Evolutionary conservation across 2,888 invertebrate species (phyloP), one percentile per base, ranked within the genome.

Genomic region (Mythimna impura): DNA sequence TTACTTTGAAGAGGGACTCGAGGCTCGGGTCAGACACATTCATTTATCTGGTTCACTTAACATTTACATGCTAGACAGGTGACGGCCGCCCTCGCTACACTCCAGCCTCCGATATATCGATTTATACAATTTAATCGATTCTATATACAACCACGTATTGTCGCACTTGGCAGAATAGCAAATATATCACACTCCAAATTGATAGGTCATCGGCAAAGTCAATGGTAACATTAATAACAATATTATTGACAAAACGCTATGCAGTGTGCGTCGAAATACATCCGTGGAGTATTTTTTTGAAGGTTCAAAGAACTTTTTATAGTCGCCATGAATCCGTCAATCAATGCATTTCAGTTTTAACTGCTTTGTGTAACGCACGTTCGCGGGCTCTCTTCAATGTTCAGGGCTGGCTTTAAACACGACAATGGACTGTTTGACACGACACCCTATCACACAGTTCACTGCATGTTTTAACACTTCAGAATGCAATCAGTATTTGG

Each of bases 241-340:
- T 88, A 83, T 87, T 87, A 87, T 87, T 84, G 85, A 89, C 82
- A 86, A 87, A 86, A 83, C 79, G 69, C 71, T 75, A 66, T 84
- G 82, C 84, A 82, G 70, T 66, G 73, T 74, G 36, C 66, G 67
- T 80, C 63, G n/a, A 60, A 81, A 76, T 74, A 83, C 79, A 82
- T 81, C 85, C 81, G 77, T 76, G 84, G 85, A 80, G 81, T 78
- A 87, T 87, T 88, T 89, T 78, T 89, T 88, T 78, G 40, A 78
- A 86, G 87, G 93, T 92, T 91, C 90, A 90, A 90, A 80, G 89
- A 91, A 89, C 92, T 91, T 91, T 93, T 93, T 93, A 93, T 90
- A 78, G 88, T 85, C 86, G 80, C 86, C 88, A 89, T 91, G 86
- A 89, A 91, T 91, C 88, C 88, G 89, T 93, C 93, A 93, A 92